These are phyloP conservation scores for Hipposideros larvatus DNA, from an alignment of 2,797 vertebrate genomes.

Conservation along the genomic window DNA sequence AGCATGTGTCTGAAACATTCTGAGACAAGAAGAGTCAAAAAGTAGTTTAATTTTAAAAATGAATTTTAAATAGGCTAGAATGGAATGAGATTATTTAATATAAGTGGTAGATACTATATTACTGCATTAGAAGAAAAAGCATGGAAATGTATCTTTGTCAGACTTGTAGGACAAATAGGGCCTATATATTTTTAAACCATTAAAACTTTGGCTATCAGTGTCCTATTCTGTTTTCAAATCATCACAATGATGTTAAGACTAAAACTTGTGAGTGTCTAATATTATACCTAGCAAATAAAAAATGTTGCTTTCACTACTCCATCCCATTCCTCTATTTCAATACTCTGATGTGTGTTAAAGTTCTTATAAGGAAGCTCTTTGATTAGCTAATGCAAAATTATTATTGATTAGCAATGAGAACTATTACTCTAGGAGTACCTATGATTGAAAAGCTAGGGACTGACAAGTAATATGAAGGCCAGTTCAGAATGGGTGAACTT, in stretches of 20 bases:
- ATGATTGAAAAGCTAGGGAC: slow-evolving; percentile 41
- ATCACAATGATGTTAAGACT: slow-evolving; percentile 14
- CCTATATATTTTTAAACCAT: slow-evolving; percentile 48
- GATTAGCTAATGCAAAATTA: slow-evolving; percentile 50
- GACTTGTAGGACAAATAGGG: neutral
- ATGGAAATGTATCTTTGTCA: slow-evolving; percentile 28
- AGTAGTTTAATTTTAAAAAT: slow-evolving; percentile 71
- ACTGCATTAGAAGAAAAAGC: slow-evolving; percentile 59
- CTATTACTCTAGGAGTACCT: slow-evolving; percentile 27
- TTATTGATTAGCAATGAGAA: slow-evolving; percentile 37
- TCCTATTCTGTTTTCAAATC: slow-evolving; percentile 49
- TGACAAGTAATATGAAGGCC: slow-evolving; percentile 22
- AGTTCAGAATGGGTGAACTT: slow-evolving; percentile 37
- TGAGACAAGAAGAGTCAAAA: slow-evolving; percentile 73
- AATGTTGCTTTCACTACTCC: neutral
- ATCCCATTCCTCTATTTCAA: slow-evolving; percentile 42
- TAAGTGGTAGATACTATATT: slow-evolving; percentile 42
- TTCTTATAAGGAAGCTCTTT: slow-evolving; percentile 37
- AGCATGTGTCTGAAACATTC: slow-evolving; percentile 74
- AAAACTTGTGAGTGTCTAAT: slow-evolving; percentile 32
- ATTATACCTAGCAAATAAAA: neutral
- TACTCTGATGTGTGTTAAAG: slow-evolving; percentile 29
- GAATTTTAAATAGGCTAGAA: slow-evolving; percentile 62
- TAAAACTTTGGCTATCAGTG: neutral
- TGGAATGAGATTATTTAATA: slow-evolving; percentile 51